These are phyloP conservation scores for Bombycilla garrulus DNA, from an alignment of 2,113 vertebrate genomes.

Conservation along the genomic window DNA sequence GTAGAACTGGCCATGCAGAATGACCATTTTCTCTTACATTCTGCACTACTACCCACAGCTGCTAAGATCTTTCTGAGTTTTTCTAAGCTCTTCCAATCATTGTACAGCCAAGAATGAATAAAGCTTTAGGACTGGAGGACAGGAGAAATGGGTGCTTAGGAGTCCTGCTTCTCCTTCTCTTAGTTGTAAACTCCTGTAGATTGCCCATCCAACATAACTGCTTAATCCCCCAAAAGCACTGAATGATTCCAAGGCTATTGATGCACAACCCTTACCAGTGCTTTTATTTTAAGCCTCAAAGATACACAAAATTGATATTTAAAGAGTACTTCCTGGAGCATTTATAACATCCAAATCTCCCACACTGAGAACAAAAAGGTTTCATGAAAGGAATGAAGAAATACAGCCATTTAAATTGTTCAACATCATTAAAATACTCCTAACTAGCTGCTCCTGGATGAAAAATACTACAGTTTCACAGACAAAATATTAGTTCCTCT, in stretches of 20 bases:
- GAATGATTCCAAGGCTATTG: background rate
- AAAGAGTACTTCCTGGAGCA: background rate
- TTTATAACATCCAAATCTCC: background rate
- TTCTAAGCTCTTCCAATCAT: background rate
- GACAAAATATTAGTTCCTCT: background rate
- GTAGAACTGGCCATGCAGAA: background rate
- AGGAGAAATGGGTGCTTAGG: background rate
- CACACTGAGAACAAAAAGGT: background rate
- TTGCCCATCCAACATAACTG: background rate
- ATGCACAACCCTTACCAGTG: background rate
- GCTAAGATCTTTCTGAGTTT: background rate
- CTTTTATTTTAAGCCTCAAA: slow-evolving; percentile 23
- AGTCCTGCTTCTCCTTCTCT: background rate
- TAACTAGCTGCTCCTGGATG: slow-evolving; percentile 3
- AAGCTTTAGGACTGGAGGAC: background rate
- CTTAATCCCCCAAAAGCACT: background rate
- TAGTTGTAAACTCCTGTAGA: background rate
- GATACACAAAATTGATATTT: slow-evolving; percentile 3
- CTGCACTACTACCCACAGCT: background rate
- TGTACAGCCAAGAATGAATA: background rate
- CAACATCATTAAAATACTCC: slow-evolving; percentile 17
- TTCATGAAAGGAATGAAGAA: slow-evolving; percentile 9
- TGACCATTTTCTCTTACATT: background rate
- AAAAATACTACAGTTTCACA: background rate
- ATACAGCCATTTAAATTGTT: background rate